These are phyloP conservation scores for Morpho achilles DNA, from an alignment of 2,888 invertebrate genomes.

Conservation along the genomic window DNA sequence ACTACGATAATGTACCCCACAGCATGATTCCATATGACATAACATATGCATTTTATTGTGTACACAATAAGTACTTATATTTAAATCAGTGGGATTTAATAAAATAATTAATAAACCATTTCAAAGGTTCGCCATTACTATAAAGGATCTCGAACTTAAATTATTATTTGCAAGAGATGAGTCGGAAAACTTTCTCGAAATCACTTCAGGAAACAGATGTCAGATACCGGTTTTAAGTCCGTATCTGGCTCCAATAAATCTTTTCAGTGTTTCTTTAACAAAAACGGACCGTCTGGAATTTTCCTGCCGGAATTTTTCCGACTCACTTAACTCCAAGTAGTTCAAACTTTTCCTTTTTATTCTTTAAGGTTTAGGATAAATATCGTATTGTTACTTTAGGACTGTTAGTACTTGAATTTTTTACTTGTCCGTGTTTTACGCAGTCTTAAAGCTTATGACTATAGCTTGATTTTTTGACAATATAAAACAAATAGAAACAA, in stretches of 20 bases:
- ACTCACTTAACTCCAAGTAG: slow-evolving; percentile 7
- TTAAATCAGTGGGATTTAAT: no score
- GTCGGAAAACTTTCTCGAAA: slow-evolving; percentile 8
- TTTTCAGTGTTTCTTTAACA: background rate
- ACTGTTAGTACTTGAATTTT: background rate
- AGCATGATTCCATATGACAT: no score
- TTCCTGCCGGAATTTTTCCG: background rate
- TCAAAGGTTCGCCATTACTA: no score
- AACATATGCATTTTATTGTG: no score
- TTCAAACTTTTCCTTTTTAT: slow-evolving; percentile 5
- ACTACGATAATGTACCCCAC: no score
- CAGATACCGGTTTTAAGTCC: slow-evolving; percentile 5
- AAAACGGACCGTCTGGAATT: slow-evolving; percentile 2
- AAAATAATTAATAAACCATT: no score
- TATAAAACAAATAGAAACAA: no score
- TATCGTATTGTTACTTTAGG: slow-evolving; percentile 3
- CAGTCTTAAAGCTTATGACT: no score
- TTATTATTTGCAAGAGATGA: background rate
- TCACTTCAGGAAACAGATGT: slow-evolving; percentile 16
- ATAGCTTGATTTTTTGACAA: no score
- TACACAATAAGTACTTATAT: no score
- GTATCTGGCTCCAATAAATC: slow-evolving; percentile 1
- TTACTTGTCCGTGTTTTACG: no score
- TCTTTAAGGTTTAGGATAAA: slow-evolving; percentile 4
- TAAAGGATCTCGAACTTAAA: no score